phyloP scores from a whole-genome alignment of 2,888 invertebrate species.

The Orgyia antiqua region DNA sequence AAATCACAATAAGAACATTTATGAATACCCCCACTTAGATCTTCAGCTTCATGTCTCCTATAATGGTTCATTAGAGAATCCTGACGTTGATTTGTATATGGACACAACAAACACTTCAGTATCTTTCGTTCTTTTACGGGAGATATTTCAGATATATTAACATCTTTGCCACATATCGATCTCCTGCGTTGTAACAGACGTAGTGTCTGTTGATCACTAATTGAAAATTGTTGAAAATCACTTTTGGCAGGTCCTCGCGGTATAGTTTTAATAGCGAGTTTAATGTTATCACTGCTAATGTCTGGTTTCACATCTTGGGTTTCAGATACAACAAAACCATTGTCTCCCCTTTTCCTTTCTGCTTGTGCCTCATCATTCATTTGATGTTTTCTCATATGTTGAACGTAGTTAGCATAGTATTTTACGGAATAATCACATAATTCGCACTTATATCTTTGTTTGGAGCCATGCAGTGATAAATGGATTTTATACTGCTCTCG shows the following conservation, averaged over 20 bases:
- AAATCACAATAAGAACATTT: slow-evolving; percentile 91
- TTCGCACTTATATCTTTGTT: slow-evolving; percentile 89
- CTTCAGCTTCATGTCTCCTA: slow-evolving; percentile 81
- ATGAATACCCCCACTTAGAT: slow-evolving; percentile 79
- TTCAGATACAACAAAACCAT: slow-evolving; percentile 40
- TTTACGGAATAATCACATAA: slow-evolving; percentile 93
- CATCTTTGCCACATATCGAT: slow-evolving; percentile 57
- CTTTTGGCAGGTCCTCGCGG: slow-evolving; percentile 59
- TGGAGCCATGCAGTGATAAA: slow-evolving; percentile 88
- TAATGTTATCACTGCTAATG: slow-evolving; percentile 51
- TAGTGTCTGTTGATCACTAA: slow-evolving; percentile 81
- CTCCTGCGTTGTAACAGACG: slow-evolving; percentile 76
- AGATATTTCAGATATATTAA: slow-evolving; percentile 50
- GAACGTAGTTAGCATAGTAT: slow-evolving; percentile 89
- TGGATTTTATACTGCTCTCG: slow-evolving; percentile 90
- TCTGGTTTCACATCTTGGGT: slow-evolving; percentile 39
- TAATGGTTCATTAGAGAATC: slow-evolving; percentile 87
- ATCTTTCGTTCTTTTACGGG: slow-evolving; percentile 79
- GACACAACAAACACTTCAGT: slow-evolving; percentile 87
- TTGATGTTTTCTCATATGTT: slow-evolving; percentile 89
- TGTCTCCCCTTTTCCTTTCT: slow-evolving; percentile 65
- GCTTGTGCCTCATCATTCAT: slow-evolving; percentile 82
- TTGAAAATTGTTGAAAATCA: slow-evolving; percentile 75
- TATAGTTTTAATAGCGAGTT: slow-evolving; percentile 69
- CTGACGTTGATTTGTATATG: slow-evolving; percentile 85